These are phyloP conservation scores for Drosophila serrata DNA, from an alignment of 1,140 invertebrate species.

Conservation along the genomic window DNA sequence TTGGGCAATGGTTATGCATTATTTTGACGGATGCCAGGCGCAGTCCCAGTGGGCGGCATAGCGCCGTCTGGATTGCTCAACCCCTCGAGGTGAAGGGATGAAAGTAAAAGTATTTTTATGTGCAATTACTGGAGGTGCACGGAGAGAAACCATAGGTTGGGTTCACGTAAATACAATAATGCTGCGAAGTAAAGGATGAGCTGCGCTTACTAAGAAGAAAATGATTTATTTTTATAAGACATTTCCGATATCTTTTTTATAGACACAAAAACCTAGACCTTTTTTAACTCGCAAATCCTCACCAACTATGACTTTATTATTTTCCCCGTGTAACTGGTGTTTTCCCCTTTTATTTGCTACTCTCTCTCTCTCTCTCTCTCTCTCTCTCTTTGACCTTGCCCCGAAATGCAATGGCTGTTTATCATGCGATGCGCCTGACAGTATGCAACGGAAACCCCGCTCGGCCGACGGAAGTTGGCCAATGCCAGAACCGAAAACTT, in stretches of 20 bases:
- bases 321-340: slow-evolving; percentile 7
- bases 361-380: slow-evolving; percentile 3
- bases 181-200: too few species aligned
- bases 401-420: slow-evolving; percentile 34
- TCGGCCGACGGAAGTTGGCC: slow-evolving; percentile 58
- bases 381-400: slow-evolving; percentile 54
- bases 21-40: slow-evolving; percentile 16
- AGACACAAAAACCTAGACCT: background rate
- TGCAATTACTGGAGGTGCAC: background rate
- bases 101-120: slow-evolving; percentile 17
- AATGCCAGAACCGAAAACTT: slow-evolving; percentile 35
- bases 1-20: slow-evolving; percentile 32
- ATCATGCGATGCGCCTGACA: slow-evolving; percentile 65
- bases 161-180: background rate
- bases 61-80: slow-evolving; percentile 23
- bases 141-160: background rate
- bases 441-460: slow-evolving; percentile 59
- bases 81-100: background rate
- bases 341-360: slow-evolving; percentile 10
- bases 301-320: slow-evolving; percentile 8
- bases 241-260: background rate
- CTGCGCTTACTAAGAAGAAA: background rate
- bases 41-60: background rate
- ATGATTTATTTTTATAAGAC: background rate
- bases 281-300: background rate